These are phyloP conservation scores for Bagarius yarrelli DNA, from an alignment of 2,113 vertebrate species.

Conservation along the genomic window DNA sequence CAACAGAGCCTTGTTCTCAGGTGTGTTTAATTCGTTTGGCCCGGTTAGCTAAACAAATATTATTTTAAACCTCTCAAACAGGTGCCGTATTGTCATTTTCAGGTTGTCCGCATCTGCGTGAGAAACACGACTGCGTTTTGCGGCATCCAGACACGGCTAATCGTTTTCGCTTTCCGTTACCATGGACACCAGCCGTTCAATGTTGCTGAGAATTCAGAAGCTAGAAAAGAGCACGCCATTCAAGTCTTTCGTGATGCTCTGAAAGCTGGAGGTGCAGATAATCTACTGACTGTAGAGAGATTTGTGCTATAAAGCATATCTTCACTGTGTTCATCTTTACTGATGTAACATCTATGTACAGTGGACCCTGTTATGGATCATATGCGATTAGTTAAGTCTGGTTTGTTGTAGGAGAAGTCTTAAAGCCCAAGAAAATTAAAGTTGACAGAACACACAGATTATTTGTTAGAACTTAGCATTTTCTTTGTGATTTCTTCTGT, in stretches of 20 bases:
- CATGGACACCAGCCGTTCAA: conserved; percentile 52
- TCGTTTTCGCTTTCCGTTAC: conserved; percentile 66
- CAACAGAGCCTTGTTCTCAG: neutral
- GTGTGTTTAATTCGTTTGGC: neutral
- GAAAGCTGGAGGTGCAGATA: conserved; percentile 2
- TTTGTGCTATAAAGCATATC: conserved; percentile 5
- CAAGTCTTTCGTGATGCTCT: neutral
- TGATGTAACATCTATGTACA: conserved; percentile 28
- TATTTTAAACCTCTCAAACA: neutral
- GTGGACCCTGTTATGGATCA: neutral
- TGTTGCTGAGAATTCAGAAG: conserved; percentile 26
- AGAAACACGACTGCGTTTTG: conserved; percentile 12
- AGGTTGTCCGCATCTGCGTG: conserved; percentile 9
- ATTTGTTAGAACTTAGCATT: no score
- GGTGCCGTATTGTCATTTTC: conserved; percentile 8
- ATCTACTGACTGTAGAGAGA: conserved; percentile 13
- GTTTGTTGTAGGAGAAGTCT: neutral
- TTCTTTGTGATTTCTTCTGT: neutral
- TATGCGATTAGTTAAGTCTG: conserved; percentile 44
- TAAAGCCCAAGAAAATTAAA: neutral
- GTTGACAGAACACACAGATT: neutral
- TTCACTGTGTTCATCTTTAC: conserved; percentile 25
- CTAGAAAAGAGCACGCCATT: neutral
- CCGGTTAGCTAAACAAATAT: no score
- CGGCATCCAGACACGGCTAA: conserved; percentile 35